Evolutionary conservation across 2,888 invertebrate species (phyloP).

Genomic region (Amphipyra berbera): DNA sequence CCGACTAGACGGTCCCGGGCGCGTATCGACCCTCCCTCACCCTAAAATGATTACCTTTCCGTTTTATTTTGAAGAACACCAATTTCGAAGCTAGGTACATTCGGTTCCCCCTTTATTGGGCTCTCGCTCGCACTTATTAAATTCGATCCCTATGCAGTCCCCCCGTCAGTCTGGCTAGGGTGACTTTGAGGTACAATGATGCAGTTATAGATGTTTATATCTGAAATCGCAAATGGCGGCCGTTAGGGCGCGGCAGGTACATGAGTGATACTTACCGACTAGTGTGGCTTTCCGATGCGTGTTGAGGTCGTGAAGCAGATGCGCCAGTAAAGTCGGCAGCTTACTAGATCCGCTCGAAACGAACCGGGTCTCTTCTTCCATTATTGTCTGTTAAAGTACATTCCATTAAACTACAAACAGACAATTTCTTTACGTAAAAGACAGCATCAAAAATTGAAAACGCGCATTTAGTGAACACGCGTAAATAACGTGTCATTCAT

Average conservation of each 20-base stretch:
- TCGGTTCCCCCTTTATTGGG: slow-evolving; percentile 37
- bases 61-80: slow-evolving; percentile 37
- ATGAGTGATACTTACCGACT: slow-evolving; percentile 87
- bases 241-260: not conserved
- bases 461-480: not conserved
- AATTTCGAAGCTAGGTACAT: slow-evolving; percentile 35
- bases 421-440: not conserved
- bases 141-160: slow-evolving; percentile 30
- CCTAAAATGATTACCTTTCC: slow-evolving; percentile 37
- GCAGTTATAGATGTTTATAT: slow-evolving; percentile 24
- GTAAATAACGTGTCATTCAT: too few species aligned
- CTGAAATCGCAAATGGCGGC: slow-evolving; percentile 34
- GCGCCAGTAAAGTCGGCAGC: slow-evolving; percentile 93
- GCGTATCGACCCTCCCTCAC: slow-evolving; percentile 27
- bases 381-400: slow-evolving; percentile 90
- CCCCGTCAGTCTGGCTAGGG: slow-evolving; percentile 40
- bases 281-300: slow-evolving; percentile 94
- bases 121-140: slow-evolving; percentile 48
- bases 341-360: slow-evolving; percentile 93
- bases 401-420: not conserved
- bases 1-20: too few species aligned
- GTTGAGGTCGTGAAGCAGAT: slow-evolving; percentile 95
- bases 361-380: slow-evolving; percentile 96
- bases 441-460: not conserved
- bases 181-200: slow-evolving; percentile 30